Percentiles rank a stretch among this genome's conserved stretches.
These are phyloP conservation scores for Smittia aterrima DNA, from an alignment of 2,888 invertebrate species.

Conservation along the genomic window DNA sequence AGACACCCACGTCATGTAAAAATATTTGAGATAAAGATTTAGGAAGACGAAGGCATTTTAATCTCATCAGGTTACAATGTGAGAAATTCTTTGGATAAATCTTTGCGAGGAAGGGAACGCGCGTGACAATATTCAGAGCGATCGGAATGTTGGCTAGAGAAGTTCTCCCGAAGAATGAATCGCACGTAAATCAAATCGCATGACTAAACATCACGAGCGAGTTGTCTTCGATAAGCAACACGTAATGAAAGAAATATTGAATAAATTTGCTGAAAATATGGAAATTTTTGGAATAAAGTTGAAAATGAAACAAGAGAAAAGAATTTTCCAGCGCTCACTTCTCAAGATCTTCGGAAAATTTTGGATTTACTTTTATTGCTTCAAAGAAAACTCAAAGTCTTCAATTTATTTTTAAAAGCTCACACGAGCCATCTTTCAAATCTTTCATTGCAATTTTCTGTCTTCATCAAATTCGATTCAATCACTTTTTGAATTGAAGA, in stretches of 20 bases:
- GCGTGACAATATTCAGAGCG: not conserved
- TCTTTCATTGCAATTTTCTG: too few relatives aligned
- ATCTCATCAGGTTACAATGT: slow-evolving; percentile 15
- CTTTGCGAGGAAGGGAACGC: not conserved
- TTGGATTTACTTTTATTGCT: too few relatives aligned
- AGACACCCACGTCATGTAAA: not conserved
- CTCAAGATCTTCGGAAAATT: too few relatives aligned
- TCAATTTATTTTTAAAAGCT: too few relatives aligned
- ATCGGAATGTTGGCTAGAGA: not conserved
- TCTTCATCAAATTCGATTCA: too few relatives aligned
- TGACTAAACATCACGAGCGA: not conserved
- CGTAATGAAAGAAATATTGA: not conserved
- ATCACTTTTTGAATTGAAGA: too few relatives aligned
- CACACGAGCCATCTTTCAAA: too few relatives aligned
- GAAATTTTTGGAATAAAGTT: not conserved
- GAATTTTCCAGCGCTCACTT: not conserved
- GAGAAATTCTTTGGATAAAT: slow-evolving; percentile 13
- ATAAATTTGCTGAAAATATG: not conserved
- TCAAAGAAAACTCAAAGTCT: too few relatives aligned
- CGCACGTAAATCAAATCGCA: slow-evolving; percentile 9
- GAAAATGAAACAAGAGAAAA: not conserved
- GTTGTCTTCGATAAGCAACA: slow-evolving; percentile 20
- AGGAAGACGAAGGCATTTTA: slow-evolving; percentile 1
- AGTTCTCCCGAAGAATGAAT: not conserved
- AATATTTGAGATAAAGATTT: slow-evolving; percentile 15